phyloP scores from a whole-genome alignment of 2,888 invertebrate species.

The Seira sanloemensis region DNA sequence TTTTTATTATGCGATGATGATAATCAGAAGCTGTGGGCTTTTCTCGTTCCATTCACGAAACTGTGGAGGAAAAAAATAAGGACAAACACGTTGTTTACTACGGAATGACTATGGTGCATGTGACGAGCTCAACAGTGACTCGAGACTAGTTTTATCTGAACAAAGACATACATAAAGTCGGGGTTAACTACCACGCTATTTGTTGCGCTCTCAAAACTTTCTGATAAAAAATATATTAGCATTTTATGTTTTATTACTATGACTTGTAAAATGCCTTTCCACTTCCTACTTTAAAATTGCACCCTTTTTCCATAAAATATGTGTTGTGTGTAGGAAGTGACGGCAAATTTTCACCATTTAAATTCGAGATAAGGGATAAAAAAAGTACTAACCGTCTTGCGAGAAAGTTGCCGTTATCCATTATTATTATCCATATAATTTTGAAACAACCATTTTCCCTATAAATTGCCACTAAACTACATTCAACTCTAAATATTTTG shows the following conservation, averaged over 20 bases:
- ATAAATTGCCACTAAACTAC: neutral
- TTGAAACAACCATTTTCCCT: no score
- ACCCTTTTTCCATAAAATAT: conserved; percentile 60
- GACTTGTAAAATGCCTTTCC: neutral
- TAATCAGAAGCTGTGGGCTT: conserved; percentile 30
- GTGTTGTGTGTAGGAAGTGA: no score
- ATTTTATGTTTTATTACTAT: conserved; percentile 13
- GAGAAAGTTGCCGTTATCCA: no score
- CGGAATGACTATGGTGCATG: neutral
- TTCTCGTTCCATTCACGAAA: conserved; percentile 25
- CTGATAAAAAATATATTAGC: conserved; percentile 50
- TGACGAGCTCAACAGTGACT: no score
- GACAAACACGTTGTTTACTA: conserved; percentile 33
- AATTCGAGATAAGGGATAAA: neutral
- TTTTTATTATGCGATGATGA: conserved; percentile 33
- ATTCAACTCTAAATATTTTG: neutral
- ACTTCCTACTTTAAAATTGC: conserved; percentile 42
- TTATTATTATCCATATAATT: no score
- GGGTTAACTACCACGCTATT: conserved; percentile 1
- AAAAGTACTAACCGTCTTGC: neutral
- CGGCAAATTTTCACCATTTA: neutral
- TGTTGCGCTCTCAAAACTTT: neutral
- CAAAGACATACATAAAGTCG: neutral
- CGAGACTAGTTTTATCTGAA: no score
- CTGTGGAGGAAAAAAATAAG: neutral